Percentiles rank a stretch among this genome's conserved stretches.
phyloP scores from a whole-genome alignment of 1,140 invertebrate genomes.

The Cylas formicarius region DNA sequence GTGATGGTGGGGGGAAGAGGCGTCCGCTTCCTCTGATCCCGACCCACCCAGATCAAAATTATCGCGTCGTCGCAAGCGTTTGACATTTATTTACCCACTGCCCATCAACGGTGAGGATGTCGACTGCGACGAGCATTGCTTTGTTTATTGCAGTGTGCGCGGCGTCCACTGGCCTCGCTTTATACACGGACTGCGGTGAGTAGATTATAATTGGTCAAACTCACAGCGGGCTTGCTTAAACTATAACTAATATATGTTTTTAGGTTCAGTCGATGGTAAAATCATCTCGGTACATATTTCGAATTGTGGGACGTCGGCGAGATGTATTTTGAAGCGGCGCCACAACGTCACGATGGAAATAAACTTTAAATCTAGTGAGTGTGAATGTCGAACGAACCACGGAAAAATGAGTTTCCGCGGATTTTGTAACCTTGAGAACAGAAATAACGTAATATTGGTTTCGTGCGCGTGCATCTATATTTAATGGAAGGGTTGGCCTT shows the following conservation, averaged over 20 bases:
- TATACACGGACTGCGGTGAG: slow-evolving; percentile 8
- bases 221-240: slow-evolving; percentile 5
- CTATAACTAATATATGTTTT: slow-evolving; percentile 20
- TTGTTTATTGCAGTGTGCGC: neutral
- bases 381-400: neutral
- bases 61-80: no score
- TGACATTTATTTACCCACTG: no score
- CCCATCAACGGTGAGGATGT: no score
- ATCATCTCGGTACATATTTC: slow-evolving; percentile 49
- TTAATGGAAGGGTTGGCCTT: no score
- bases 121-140: neutral
- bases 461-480: no score
- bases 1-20: no score
- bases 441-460: no score
- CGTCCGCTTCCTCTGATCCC: no score
- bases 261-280: slow-evolving; percentile 53
- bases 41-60: no score
- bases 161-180: neutral
- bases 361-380: slow-evolving; percentile 53
- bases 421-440: no score
- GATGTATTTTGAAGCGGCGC: slow-evolving; percentile 53
- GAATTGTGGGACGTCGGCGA: slow-evolving; percentile 47
- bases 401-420: neutral
- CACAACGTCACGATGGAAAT: slow-evolving; percentile 54
- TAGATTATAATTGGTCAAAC: neutral